Evolutionary conservation across 2,888 invertebrate species (phyloP).

Genomic region (Oligia fasciuncula): DNA sequence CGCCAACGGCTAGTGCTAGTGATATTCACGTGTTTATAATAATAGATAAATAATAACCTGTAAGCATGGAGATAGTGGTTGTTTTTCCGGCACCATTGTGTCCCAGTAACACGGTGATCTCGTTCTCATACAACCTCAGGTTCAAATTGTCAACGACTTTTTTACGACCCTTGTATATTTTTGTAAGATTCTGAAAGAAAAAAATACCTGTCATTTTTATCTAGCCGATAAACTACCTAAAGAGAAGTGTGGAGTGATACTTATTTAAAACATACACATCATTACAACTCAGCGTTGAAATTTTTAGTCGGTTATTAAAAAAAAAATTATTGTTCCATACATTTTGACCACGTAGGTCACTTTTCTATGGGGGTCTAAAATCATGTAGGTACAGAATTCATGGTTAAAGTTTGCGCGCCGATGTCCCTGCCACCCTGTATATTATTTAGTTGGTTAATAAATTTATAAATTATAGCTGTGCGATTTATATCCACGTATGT

Average conservation of each 20-base stretch:
- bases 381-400: not conserved
- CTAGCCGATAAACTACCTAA: not conserved
- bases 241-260: not conserved
- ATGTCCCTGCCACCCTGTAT: not conserved
- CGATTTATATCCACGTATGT: not conserved
- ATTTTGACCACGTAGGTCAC: not conserved
- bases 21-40: not conserved
- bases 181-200: slow-evolving; percentile 90
- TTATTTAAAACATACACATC: not conserved
- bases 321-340: no score
- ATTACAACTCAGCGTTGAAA: no score
- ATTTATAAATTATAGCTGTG: not conserved
- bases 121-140: slow-evolving; percentile 96
- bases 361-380: not conserved
- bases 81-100: slow-evolving; percentile 98
- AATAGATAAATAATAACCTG: slow-evolving; percentile 87
- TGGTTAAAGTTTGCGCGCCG: not conserved
- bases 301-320: no score
- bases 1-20: not conserved
- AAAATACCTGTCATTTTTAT: not conserved
- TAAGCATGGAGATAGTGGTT: slow-evolving; percentile 98
- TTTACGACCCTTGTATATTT: slow-evolving; percentile 90
- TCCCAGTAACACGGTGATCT: slow-evolving; percentile 94
- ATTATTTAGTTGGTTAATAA: not conserved
- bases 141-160: slow-evolving; percentile 92